Conservation (phyloP, 2,797 vertebrate species). For the Pseudochaenichthys georgianus region DNA sequence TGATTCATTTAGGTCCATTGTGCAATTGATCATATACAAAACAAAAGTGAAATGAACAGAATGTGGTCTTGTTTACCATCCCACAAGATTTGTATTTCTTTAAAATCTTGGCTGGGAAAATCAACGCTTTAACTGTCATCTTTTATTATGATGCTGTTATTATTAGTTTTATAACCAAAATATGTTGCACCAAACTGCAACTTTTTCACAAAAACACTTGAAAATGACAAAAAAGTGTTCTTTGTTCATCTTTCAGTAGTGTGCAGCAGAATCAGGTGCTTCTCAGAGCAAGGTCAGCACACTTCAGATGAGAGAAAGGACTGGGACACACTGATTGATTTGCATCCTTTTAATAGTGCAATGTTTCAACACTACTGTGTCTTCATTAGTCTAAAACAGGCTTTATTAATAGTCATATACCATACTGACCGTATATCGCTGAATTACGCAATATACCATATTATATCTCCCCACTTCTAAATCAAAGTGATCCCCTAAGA, state of each 20-base stretch:
- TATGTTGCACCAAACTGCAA: neutral
- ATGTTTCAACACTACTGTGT: neutral
- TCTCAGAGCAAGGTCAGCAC: neutral
- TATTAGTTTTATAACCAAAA: neutral
- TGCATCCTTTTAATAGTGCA: neutral
- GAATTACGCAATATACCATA: conserved; percentile 31
- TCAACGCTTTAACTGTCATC: neutral
- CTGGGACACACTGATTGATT: neutral
- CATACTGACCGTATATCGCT: conserved; percentile 29
- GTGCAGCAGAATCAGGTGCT: neutral
- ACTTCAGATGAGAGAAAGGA: neutral
- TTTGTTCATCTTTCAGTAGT: neutral
- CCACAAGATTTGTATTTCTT: conserved; percentile 4
- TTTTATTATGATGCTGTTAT: neutral
- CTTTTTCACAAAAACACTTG: conserved; percentile 18
- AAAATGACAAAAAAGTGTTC: neutral
- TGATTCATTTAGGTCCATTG: neutral
- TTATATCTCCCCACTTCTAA: conserved; percentile 36
- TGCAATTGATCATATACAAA: neutral
- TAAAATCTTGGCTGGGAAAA: conserved; percentile 11
- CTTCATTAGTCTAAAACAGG: conserved; percentile 17
- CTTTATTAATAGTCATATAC: conserved; percentile 32
- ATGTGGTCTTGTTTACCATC: neutral
- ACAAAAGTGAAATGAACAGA: neutral
- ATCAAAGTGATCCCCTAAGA: conserved; percentile 51